These are phyloP conservation scores for Barnardius zonarius DNA, from an alignment of 2,113 vertebrate species.

Conservation along the genomic window DNA sequence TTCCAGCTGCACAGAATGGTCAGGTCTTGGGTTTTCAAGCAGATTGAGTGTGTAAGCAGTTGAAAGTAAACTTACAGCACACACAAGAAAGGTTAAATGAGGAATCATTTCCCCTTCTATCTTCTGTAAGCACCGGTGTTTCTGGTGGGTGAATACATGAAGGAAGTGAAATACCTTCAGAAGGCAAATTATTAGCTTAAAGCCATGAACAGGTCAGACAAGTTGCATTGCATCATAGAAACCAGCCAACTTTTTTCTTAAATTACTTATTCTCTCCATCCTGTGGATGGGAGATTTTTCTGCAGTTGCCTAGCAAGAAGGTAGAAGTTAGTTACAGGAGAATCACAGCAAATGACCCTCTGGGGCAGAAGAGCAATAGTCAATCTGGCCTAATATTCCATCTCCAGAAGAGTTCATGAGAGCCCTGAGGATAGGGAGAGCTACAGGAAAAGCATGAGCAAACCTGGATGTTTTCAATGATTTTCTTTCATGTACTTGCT, in stretches of 20 bases:
- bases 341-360: neutral
- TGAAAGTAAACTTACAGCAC: neutral
- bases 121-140: neutral
- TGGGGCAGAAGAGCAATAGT: neutral
- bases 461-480: neutral
- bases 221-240: neutral
- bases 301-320: neutral
- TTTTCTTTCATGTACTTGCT: accelerated
- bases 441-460: neutral
- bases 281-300: neutral
- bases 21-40: neutral
- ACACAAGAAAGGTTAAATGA: neutral
- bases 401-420: neutral
- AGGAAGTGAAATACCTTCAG: neutral
- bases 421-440: neutral
- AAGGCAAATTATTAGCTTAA: neutral
- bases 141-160: neutral
- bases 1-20: neutral
- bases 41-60: neutral
- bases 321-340: neutral
- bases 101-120: neutral
- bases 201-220: neutral
- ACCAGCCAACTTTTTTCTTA: neutral
- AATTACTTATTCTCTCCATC: neutral
- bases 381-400: neutral